These are phyloP conservation scores for Stenodera caucasica DNA, from an alignment of 2,888 invertebrate genomes.

Conservation along the genomic window DNA sequence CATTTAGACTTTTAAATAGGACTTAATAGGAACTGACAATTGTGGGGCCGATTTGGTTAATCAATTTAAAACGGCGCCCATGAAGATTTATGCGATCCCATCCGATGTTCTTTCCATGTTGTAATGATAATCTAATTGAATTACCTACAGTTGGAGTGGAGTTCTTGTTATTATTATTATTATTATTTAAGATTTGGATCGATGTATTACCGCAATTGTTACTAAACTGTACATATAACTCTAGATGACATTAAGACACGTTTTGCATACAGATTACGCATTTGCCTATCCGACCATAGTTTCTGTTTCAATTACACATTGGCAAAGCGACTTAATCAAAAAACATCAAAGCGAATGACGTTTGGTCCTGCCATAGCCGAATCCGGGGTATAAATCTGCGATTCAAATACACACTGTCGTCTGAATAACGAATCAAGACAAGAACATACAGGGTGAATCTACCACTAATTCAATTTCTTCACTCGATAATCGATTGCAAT, in stretches of 20 bases:
- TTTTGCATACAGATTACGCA: constrained; percentile 54
- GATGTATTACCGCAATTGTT: constrained; percentile 22
- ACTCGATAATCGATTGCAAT: no score
- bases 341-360: constrained; percentile 52
- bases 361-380: constrained; percentile 41
- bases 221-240: constrained; percentile 29
- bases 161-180: no score
- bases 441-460: constrained; percentile 15
- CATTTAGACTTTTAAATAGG: not conserved
- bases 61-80: not conserved
- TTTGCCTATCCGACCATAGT: constrained; percentile 49
- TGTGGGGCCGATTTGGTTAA: not conserved
- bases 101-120: constrained; percentile 9
- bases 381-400: constrained; percentile 45
- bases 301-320: constrained; percentile 52
- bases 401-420: constrained; percentile 42
- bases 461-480: no score
- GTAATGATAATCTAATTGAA: constrained; percentile 23
- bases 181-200: no score
- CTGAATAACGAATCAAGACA: constrained; percentile 43
- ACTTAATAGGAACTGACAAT: not conserved
- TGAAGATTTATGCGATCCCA: not conserved
- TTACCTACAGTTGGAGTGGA: constrained; percentile 16
- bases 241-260: constrained; percentile 37
- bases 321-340: constrained; percentile 50